These are phyloP conservation scores for Engraulis encrasicolus DNA, from an alignment of 2,113 vertebrate species.

Conservation along the genomic window DNA sequence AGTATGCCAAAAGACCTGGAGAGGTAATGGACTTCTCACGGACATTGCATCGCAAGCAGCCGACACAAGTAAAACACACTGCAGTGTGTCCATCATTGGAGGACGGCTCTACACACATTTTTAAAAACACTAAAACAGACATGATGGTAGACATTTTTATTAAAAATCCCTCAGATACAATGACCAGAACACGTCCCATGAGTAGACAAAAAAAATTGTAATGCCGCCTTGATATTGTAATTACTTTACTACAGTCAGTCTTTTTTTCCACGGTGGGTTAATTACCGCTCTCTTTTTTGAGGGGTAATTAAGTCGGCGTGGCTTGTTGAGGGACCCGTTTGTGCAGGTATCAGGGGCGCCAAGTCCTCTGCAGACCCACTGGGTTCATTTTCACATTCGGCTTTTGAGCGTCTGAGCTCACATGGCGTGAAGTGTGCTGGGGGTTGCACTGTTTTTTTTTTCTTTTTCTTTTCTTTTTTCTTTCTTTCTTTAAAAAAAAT, in stretches of 20 bases:
- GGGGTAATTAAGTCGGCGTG: background rate
- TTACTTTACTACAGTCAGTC: background rate
- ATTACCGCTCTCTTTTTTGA: background rate
- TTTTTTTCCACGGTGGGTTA: background rate
- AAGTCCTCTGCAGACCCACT: conserved; percentile 17
- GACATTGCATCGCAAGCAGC: background rate
- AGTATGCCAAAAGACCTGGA: background rate
- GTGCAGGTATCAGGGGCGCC: conserved; percentile 4
- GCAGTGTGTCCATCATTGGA: background rate
- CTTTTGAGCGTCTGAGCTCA: background rate
- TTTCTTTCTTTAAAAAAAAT: no score
- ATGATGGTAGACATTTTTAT: background rate
- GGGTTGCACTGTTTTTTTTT: background rate
- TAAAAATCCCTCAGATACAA: background rate
- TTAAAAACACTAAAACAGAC: background rate
- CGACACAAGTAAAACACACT: background rate
- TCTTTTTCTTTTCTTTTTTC: background rate
- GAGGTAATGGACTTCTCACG: background rate
- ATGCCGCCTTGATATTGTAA: background rate
- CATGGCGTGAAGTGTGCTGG: background rate
- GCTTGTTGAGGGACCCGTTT: background rate
- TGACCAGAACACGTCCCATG: background rate
- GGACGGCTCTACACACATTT: background rate
- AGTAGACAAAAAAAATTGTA: background rate
- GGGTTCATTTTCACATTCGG: conserved; percentile 8